Evolutionary conservation across 2,888 invertebrate genomes (phyloP), one percentile per base, ranked within the genome.

Genomic region (Napeogenes sylphis): DNA sequence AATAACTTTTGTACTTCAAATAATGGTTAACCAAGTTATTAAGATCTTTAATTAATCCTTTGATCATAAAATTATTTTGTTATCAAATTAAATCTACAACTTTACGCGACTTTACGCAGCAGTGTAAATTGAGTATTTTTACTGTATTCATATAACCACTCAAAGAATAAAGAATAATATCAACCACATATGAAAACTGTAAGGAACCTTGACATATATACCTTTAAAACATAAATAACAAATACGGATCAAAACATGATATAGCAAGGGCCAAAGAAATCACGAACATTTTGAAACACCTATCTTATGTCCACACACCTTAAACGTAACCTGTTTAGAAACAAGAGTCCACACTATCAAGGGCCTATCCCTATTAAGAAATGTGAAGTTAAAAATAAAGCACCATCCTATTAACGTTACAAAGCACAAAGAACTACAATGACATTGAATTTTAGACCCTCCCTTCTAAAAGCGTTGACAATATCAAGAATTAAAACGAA

Each of bases 341-440:
- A 59, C 61, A 51, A 58, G 60, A 45, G 12, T 60, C 54, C 45
- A 61, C 54, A 58, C 58, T 58, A 62, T 65, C 65, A 45, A 59
- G 56, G 61, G 53, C 58, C 61, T 64, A 61, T 61, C 61, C 57
- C 63, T 56, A 65, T 67, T 61, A 65, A 63, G 63, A 67, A 65
- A 63, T n/a, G 58, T 63, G 61, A 65, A 63, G 61, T 59, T 42
- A 63, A 59, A 55, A 65, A 67, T 65, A 63, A 55, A 38, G 35
- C 42, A 55, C 58, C 53, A 53, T 54, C 62, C 56, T 59, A 47
- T 58, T 54, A 59, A 62, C 61, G 64, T 67, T 60, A 51, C 65
- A 65, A 59, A 54, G 56, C 54, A 55, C 63, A 59, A 46, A 58
- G 55, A 61, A 66, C 59, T 45, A 45, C 46, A 47, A 65, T 65